Evolutionary conservation across 1,140 invertebrate species (phyloP), one percentile per base, ranked within the genome.

Genomic region (Brachionus koreanus): DNA sequence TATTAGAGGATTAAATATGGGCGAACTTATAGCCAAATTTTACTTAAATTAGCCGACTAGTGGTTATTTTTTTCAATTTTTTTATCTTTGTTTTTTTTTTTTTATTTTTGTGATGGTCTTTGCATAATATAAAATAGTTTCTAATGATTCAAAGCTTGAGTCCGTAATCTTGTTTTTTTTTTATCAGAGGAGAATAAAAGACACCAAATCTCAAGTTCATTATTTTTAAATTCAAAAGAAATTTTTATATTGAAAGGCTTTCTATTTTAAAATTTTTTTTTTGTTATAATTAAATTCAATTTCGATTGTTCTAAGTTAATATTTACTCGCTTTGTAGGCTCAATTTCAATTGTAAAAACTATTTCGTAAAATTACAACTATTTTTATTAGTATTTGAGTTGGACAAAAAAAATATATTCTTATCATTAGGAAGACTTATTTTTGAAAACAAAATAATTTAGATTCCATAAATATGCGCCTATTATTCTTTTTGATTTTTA

Each of bases 301-400:
- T 69, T 69, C 65, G 35, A 69, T 69, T 69, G 65, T 69, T 69
- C 65, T 69, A 69, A 69, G 65, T 69, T 69, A 69, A 69, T 69
- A 69, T 69, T 69, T 69, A 69, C 65, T 69, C 65, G 37, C 49
- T 57, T 57, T 57, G 49, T 57, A 57, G 49, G 49, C 49, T 57
- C 19, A 57, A 57, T 57, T 57, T 57, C 49, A 57, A 57, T 57
- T 57, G 49, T 57, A 25, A 57, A 52, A 57, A 57, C 19, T 57
- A 57, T 57, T 57, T 57, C 49, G 16, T 57, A 57, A 57, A 57
- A 57, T 57, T 57, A 57, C 49, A 57, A 57, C 16, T n/a, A 57
- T 57, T 57, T 29, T 23, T 57, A 57, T 57, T 25, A 57, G 5
- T 57, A 57, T 57, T 57, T 57, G 49, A 57, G 19, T 57, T 57